A percentile compares a stretch with the other conserved stretches of the same genome.
These are phyloP conservation scores for Halcyon smyrnensis DNA, from an alignment of 2,797 vertebrate species.

Conservation along the genomic window DNA sequence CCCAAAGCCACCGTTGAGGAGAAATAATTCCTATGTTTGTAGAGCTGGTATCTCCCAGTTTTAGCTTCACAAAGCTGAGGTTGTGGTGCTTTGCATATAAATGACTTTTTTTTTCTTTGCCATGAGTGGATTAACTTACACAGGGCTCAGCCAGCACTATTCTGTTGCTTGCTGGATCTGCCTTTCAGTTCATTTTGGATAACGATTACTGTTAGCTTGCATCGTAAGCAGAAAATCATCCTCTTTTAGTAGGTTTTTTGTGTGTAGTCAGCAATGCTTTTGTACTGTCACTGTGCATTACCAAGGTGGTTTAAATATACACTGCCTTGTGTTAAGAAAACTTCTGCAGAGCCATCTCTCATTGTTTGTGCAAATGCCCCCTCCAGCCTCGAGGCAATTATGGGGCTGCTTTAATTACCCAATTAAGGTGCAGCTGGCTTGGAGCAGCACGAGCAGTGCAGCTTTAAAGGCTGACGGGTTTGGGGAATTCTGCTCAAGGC, in stretches of 20 bases:
- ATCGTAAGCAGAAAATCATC: constrained; percentile 26
- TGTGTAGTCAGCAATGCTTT: constrained; percentile 1
- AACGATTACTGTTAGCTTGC: constrained; percentile 41
- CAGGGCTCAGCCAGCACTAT: constrained; percentile 3
- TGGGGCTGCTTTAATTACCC: not conserved
- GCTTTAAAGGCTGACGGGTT: constrained; percentile 15
- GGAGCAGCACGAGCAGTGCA: constrained; percentile 12
- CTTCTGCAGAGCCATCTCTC: constrained; percentile 13
- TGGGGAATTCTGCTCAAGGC: constrained; percentile 29
- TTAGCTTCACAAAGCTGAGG: not conserved
- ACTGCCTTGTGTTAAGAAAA: not conserved
- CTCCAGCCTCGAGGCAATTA: not conserved
- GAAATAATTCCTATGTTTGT: constrained; percentile 39
- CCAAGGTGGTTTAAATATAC: not conserved
- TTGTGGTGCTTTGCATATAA: constrained; percentile 22
- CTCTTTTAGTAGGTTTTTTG: not conserved
- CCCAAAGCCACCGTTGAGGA: not conserved
- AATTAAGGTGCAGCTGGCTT: constrained; percentile 34
- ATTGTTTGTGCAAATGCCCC: constrained; percentile 17
- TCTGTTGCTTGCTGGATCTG: constrained; percentile 6
- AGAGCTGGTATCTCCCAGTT: not conserved
- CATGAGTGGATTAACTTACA: constrained; percentile 2
- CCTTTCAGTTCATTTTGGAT: constrained; percentile 43
- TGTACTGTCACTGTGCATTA: not conserved
- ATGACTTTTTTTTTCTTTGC: constrained; percentile 7